Percentiles rank a stretch among this genome's conserved stretches.
These are phyloP conservation scores for Scaptodrosophila latifasciaeformis DNA, from an alignment of 2,888 invertebrate genomes.

Conservation along the genomic window DNA sequence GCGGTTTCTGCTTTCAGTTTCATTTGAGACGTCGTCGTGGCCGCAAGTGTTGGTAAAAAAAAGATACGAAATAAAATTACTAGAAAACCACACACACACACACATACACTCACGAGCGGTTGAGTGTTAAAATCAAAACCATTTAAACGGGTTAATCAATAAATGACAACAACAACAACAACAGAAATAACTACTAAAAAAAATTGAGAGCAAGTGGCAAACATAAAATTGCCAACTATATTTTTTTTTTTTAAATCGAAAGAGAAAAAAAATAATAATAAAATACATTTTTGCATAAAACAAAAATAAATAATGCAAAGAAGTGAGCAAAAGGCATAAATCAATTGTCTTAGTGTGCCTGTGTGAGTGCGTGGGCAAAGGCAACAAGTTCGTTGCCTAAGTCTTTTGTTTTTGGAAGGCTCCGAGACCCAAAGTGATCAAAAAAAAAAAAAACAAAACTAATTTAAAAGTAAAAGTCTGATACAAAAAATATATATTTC, in stretches of 20 bases:
- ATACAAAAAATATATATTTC: no score
- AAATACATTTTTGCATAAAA: conserved; percentile 25
- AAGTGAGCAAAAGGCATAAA: conserved; percentile 50
- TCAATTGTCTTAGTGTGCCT: conserved; percentile 36
- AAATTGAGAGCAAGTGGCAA: no score
- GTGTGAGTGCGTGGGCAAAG: no score
- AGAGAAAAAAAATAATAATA: no score
- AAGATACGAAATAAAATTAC: neutral
- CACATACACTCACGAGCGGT: conserved; percentile 13
- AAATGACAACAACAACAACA: conserved; percentile 28
- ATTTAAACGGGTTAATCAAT: conserved; percentile 63
- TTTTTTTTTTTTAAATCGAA: no score
- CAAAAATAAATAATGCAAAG: conserved; percentile 50
- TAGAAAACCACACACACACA: conserved; percentile 15
- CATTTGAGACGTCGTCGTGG: conserved; percentile 73
- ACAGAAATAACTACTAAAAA: conserved; percentile 6
- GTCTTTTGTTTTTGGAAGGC: conserved; percentile 65
- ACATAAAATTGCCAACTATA: no score
- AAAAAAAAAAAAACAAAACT: conserved; percentile 16
- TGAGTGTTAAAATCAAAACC: conserved; percentile 21
- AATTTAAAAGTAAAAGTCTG: conserved; percentile 14
- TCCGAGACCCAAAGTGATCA: no score
- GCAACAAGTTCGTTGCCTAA: conserved; percentile 58
- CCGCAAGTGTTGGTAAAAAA: conserved; percentile 51
- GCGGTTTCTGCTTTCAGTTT: conserved; percentile 74